Evolutionary conservation across 2,113 vertebrate genomes (phyloP).

Genomic region (Theropithecus gelada): DNA sequence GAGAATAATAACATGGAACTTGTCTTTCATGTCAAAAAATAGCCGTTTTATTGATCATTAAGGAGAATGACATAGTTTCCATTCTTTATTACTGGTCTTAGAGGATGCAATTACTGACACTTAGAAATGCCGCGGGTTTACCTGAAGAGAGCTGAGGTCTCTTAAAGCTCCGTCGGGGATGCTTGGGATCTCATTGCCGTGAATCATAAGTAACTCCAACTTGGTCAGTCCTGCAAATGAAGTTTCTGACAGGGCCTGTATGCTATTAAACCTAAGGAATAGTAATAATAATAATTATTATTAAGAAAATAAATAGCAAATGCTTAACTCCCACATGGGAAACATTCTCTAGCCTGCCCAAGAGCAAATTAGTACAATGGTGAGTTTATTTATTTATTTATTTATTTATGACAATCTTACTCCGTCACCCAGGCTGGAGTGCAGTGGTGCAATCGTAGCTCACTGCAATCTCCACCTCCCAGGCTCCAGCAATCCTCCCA

Average conservation of each 20-base stretch:
- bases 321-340: not conserved
- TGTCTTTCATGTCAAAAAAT: not conserved
- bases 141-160: slow-evolving; percentile 93
- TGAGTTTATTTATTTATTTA: no score
- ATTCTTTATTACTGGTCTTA: fast-evolving
- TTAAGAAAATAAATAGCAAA: not conserved
- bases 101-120: not conserved
- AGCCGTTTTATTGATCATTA: fast-evolving
- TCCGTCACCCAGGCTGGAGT: no score
- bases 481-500: no score
- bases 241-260: slow-evolving; percentile 85
- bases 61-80: fast-evolving
- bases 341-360: not conserved
- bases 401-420: no score
- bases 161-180: slow-evolving; percentile 89
- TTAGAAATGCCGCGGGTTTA: slow-evolving; percentile 69
- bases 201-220: slow-evolving; percentile 93
- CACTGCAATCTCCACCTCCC: no score
- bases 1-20: not conserved
- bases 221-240: slow-evolving; percentile 89
- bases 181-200: slow-evolving; percentile 92
- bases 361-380: not conserved
- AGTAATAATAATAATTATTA: not conserved
- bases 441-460: no score
- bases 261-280: slow-evolving; percentile 92